Evolutionary conservation across 2,888 invertebrate species (phyloP).

Genomic region (Synanthedon vespiformis): DNA sequence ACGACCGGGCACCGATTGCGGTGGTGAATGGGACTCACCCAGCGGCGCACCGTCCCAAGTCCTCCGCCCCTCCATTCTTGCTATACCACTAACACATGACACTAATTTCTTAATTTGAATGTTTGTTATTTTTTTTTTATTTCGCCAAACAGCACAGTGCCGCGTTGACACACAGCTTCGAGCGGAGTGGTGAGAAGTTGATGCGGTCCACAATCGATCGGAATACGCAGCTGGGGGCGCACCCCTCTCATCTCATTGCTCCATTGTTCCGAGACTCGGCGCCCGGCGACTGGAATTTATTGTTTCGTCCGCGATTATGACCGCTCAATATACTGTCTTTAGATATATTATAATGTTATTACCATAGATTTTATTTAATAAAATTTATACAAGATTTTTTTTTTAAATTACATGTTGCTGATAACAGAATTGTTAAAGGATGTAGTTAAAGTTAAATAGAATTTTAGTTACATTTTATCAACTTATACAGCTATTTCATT

Average conservation of each 20-base stretch:
- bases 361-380: no score
- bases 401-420: no score
- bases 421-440: no score
- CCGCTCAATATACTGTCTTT: not conserved
- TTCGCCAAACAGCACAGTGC: conserved; percentile 22
- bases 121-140: conserved; percentile 9
- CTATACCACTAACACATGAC: conserved; percentile 39
- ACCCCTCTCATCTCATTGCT: conserved; percentile 58
- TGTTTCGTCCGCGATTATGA: conserved; percentile 22
- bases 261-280: conserved; percentile 45
- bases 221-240: conserved; percentile 65
- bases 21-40: conserved; percentile 62
- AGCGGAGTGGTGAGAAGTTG: conserved; percentile 31
- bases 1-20: conserved; percentile 75
- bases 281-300: conserved; percentile 48
- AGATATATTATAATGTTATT: not conserved
- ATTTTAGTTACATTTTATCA: no score
- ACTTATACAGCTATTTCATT: no score
- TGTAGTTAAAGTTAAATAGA: no score
- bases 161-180: conserved; percentile 50
- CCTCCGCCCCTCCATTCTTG: conserved; percentile 59
- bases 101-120: conserved; percentile 11
- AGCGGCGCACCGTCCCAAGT: conserved; percentile 60
- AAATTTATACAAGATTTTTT: no score
- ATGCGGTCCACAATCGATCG: conserved; percentile 63